Evolutionary conservation across 1,140 invertebrate genomes (phyloP).

Genomic region (Pseudomyrmex sp.): DNA sequence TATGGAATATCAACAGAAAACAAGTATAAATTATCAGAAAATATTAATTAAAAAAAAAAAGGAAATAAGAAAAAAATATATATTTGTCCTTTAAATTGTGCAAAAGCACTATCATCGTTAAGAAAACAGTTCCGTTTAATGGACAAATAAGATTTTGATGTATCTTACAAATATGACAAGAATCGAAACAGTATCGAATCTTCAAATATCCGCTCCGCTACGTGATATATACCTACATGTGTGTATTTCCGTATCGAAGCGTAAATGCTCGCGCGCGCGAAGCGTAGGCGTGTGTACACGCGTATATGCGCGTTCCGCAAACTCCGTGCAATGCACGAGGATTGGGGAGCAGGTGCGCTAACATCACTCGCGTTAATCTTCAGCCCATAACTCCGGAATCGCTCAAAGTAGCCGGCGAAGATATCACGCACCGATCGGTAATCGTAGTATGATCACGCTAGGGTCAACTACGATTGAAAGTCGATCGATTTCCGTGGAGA

Average conservation of each 20-base stretch:
- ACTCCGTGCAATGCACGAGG: constrained; percentile 16
- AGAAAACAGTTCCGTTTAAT: no score
- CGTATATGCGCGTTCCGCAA: constrained; percentile 51
- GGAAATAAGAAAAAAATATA: neutral
- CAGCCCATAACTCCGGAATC: constrained; percentile 74
- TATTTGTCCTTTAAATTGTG: neutral
- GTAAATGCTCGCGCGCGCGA: neutral
- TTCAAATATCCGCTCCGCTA: constrained; percentile 2
- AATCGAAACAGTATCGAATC: neutral
- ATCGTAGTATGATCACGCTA: constrained; percentile 64
- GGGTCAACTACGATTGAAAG: constrained; percentile 48
- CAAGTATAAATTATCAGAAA: neutral
- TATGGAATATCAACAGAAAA: no score
- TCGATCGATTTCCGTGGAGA: constrained; percentile 53
- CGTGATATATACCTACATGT: constrained; percentile 1
- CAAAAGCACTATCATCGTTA: neutral
- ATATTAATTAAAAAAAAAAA: neutral
- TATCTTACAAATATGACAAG: no score
- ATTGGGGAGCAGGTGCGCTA: constrained; percentile 78
- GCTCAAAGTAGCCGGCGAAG: constrained; percentile 54
- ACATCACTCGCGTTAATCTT: constrained; percentile 80
- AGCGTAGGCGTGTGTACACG: neutral
- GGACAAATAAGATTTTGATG: no score
- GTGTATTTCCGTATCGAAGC: neutral
- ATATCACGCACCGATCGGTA: constrained; percentile 73